phyloP scores from a whole-genome alignment of 2,888 invertebrate species.

The Conus canariensis region DNA sequence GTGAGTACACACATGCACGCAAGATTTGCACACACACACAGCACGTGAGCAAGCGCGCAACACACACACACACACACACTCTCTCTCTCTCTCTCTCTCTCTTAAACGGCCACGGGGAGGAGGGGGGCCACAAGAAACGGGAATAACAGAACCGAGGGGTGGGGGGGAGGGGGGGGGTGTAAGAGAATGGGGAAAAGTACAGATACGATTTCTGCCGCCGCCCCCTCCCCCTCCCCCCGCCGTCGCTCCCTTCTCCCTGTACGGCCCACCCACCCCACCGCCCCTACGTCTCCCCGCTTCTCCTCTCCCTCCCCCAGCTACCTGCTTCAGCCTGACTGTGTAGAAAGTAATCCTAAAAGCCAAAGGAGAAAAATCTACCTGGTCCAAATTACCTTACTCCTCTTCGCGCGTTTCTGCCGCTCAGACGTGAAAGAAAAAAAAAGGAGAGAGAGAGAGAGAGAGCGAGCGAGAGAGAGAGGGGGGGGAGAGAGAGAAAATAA shows the following conservation, averaged over 20 bases:
- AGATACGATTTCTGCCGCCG: not conserved
- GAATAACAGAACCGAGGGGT: too few relatives aligned
- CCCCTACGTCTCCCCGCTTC: not conserved
- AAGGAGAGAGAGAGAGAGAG: slow-evolving; percentile 13
- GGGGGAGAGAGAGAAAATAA: not conserved
- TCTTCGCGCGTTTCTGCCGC: not conserved
- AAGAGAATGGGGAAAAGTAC: not conserved
- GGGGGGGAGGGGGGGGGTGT: too few relatives aligned
- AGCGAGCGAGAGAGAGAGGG: not conserved
- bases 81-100: too few relatives aligned
- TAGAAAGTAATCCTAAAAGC: not conserved
- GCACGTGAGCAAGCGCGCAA: too few relatives aligned
- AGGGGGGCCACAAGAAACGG: too few relatives aligned
- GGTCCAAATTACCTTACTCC: slow-evolving; percentile 13
- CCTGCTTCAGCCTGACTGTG: not conserved
- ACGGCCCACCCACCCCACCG: too few relatives aligned
- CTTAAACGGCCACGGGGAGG: too few relatives aligned
- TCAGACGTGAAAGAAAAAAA: not conserved
- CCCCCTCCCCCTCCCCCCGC: not conserved
- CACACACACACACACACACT: too few relatives aligned
- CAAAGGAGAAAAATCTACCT: not conserved
- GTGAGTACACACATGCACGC: too few relatives aligned
- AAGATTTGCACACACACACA: too few relatives aligned
- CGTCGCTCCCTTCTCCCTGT: too few relatives aligned
- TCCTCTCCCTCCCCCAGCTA: not conserved